Base-by-base conservation (phyloP, 2,113 vertebrate genomes). In the Sturnira hondurensis region DNA sequence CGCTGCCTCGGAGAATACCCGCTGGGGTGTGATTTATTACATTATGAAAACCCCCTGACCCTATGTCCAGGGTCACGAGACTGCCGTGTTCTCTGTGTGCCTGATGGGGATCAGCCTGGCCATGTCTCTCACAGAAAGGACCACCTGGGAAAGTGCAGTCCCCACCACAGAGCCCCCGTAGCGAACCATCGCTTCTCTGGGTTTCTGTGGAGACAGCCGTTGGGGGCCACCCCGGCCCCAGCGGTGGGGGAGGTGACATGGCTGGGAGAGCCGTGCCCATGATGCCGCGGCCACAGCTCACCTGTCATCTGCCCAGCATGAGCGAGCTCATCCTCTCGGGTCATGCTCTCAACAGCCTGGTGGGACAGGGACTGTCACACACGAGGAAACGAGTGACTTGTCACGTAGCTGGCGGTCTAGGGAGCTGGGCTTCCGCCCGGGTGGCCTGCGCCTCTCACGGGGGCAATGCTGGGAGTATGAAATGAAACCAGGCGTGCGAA, bases 231-330 rank as follows among this genome's bases (percentile, higher is more conserved):
- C 56, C 10, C 63, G 14, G 2, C 26, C 28, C 50, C 4, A 1
- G 31, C 11, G 28, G 20, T 9, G 16, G 1, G 24, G 41, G 33
- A 83, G 52, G 9, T 20, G 76, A 33, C 2, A 0, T 52, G 76
- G 61, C 26, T 67, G 24, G 28, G 22, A 50, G 45, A 52, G n/a
- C 4, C 0, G 11, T 24, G 22, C 45, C 50, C 11, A 1, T 3
- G 33, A 4, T 26, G 28, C 22, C 54, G 8, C 0, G 0, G 70
- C 38, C 0, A 2, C 5, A 14, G 13, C 50, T 81, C 67, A 3
- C 19, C 0, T 26, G 36, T 68, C 24, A 0, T 4, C 5, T 12
- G 33, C 47, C 28, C 17, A 43, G 47, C 58, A 1, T 15, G 50
- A 47, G 84, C 38, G 19, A 31, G 13, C 58, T 47, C 56, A 24